A percentile compares a stretch with the other conserved stretches of the same genome.
Evolutionary conservation across 2,888 invertebrate species (phyloP).

Genomic region (Meiosimyza platycephala): DNA sequence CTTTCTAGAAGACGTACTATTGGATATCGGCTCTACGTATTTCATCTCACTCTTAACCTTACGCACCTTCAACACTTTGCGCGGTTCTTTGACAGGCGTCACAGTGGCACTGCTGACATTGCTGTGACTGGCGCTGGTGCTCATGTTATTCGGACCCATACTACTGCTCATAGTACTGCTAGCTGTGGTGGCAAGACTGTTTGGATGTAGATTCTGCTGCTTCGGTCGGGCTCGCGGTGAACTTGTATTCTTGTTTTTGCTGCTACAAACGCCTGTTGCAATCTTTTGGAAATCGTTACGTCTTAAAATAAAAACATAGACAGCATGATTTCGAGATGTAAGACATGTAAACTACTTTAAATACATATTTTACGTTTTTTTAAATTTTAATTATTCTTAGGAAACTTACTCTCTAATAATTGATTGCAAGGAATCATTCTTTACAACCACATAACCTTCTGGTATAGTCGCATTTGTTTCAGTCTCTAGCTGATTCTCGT

Average conservation of each 20-base stretch:
- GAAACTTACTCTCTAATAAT: conserved; percentile 57
- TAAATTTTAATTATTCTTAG: background rate
- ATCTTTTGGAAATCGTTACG: conserved; percentile 52
- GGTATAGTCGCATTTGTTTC: conserved; percentile 47
- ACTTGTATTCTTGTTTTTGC: background rate
- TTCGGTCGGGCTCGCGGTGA: background rate
- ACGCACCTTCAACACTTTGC: conserved; percentile 56
- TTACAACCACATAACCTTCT: conserved; percentile 57
- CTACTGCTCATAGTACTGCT: conserved; percentile 16
- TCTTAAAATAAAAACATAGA: conserved; percentile 38
- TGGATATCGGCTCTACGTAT: conserved; percentile 53
- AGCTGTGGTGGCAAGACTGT: conserved; percentile 9
- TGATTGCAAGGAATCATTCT: conserved; percentile 55
- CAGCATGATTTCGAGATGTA: background rate
- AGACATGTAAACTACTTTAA: background rate
- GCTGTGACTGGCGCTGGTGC: background rate
- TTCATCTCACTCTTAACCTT: conserved; percentile 65
- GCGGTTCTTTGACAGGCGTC: conserved; percentile 33
- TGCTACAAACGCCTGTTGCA: conserved; percentile 47
- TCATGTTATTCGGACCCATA: conserved; percentile 23
- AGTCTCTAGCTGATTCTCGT: conserved; percentile 48
- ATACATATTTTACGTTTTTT: background rate
- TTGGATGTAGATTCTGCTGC: conserved; percentile 13
- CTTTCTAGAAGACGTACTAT: conserved; percentile 51
- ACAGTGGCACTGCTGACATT: background rate